Percentiles rank a stretch among this genome's conserved stretches.
Evolutionary conservation across 2,113 vertebrate genomes (phyloP).

Genomic region (Anser cygnoides): DNA sequence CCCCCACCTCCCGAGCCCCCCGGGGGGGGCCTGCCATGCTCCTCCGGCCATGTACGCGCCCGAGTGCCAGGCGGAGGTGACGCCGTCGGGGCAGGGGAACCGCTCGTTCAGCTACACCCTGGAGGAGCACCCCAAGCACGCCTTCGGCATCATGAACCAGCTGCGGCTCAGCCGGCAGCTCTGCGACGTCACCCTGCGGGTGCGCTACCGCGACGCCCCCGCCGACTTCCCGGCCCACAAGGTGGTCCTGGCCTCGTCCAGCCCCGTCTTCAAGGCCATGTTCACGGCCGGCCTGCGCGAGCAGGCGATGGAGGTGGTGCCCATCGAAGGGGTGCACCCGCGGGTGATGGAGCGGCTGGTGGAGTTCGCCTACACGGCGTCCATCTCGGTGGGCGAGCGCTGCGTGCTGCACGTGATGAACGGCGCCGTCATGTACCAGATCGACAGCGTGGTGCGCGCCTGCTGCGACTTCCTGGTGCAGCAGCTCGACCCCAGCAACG

Average conservation of each 20-base stretch:
- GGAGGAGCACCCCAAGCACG: conserved; percentile 89
- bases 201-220: conserved; percentile 82
- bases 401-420: conserved; percentile 95
- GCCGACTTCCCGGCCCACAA: conserved; percentile 91
- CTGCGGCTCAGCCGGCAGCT: conserved; percentile 87
- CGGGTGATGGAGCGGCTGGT: conserved; percentile 90
- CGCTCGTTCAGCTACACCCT: conserved; percentile 90
- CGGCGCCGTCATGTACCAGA: conserved; percentile 96
- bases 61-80: conserved; percentile 92
- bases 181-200: conserved; percentile 90
- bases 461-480: conserved; percentile 91
- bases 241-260: conserved; percentile 90
- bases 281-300: conserved; percentile 92
- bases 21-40: not conserved
- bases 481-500: conserved; percentile 95
- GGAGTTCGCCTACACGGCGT: conserved; percentile 94
- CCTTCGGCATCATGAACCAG: conserved; percentile 93
- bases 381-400: conserved; percentile 93
- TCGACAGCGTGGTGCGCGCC: conserved; percentile 93
- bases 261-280: conserved; percentile 94
- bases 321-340: conserved; percentile 93
- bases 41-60: conserved; percentile 47
- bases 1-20: not conserved
- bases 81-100: conserved; percentile 86
- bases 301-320: conserved; percentile 89